phyloP scores from a whole-genome alignment of 2,797 vertebrate genomes.

The Salmo trutta region DNA sequence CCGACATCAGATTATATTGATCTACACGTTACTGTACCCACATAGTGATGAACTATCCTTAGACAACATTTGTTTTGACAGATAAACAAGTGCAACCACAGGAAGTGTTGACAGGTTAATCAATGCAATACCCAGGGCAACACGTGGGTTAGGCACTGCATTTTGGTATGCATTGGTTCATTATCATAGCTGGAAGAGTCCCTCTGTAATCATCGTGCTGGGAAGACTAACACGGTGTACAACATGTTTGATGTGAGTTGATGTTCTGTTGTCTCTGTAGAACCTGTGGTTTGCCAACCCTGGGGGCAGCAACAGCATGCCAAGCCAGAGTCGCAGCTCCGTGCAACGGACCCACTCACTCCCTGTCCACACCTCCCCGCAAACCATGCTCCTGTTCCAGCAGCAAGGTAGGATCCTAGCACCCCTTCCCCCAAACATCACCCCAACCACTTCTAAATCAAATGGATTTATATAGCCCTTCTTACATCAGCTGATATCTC shows the following conservation, averaged over 20 bases:
- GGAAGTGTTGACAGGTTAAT: constrained; percentile 26
- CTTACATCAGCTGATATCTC: no score
- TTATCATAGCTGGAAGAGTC: constrained; percentile 22
- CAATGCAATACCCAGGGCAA: constrained; percentile 10
- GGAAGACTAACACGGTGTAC: constrained; percentile 15
- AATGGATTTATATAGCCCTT: no score
- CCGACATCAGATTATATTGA: neutral
- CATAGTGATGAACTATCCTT: neutral
- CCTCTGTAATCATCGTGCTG: constrained; percentile 26
- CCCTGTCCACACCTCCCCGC: constrained; percentile 92
- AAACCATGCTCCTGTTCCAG: constrained; percentile 95
- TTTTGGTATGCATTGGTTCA: constrained; percentile 26
- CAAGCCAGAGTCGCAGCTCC: constrained; percentile 92
- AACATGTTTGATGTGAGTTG: constrained; percentile 26
- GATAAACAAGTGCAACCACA: constrained; percentile 20
- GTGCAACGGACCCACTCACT: constrained; percentile 94
- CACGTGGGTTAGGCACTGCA: constrained; percentile 13
- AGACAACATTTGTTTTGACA: constrained; percentile 7
- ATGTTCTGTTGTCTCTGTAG: constrained; percentile 64
- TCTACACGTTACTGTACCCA: neutral
- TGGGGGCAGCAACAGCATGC: constrained; percentile 95
- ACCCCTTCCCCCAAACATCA: no score
- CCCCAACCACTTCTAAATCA: no score
- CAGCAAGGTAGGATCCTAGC: constrained; percentile 80
- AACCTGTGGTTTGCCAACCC: constrained; percentile 94